Base-by-base conservation (phyloP, 2,797 vertebrate genomes). In the Adelosebastes latens region DNA sequence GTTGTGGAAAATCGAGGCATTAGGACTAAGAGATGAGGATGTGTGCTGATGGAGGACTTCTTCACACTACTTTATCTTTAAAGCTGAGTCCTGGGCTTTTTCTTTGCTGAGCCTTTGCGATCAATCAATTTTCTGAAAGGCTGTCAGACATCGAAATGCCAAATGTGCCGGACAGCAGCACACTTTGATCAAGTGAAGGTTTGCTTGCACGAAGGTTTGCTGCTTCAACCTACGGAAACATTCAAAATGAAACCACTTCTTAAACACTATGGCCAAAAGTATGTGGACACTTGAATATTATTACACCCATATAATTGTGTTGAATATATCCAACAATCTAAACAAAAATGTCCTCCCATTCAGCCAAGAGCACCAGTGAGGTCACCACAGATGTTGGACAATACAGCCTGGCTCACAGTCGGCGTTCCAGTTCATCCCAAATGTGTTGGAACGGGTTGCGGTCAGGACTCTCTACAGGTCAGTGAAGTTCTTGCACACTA, bases 61-160 rank as follows among this genome's bases (percentile, higher is more conserved):
- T 69, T 71, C 42, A 25, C 65, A 31, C 22, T 3, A 9, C 64
- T 67, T 81, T 10, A 72, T 90, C 81, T 79, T 76, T 74, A 80
- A 79, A 82, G 85, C 58, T 72, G 74, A 83, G 62, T 63, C 25
- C 53, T 53, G 11, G 36, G 52, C 20, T 79, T 78, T 70, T 69
- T 59, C 73, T 75, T 11, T 36, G 29, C 73, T 25, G 59, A 67
- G 77, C 39, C 27, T 69, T 71, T 18, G 12, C 4, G 3, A 70
- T 85, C 72, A 68, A 24, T 74, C 79, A 56, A 77, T 72, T 71
- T 77, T 72, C 77, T 72, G 32, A 82, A 70, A 80, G 55, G 24
- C 66, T 9, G 20, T 80, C 73, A 36, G 55, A 71, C 29, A 25
- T 81, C 32, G n/a, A 63, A 83, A 82, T 76, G 80, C 46, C 64